phyloP scores from a whole-genome alignment of 2,888 invertebrate genomes.

The Tenodera sinensis region DNA sequence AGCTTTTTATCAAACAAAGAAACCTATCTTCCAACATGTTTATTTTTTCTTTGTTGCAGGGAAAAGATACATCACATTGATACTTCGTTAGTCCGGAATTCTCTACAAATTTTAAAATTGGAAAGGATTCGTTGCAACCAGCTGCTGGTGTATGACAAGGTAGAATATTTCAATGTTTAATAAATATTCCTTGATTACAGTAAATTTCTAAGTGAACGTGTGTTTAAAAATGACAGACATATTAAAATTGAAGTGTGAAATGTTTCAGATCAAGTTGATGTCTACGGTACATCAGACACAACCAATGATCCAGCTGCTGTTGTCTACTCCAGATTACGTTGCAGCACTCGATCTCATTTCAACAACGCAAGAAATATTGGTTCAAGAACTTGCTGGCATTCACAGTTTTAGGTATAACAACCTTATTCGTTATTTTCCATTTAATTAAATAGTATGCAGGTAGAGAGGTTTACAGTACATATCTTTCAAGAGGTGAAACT shows the following conservation, averaged over 20 bases:
- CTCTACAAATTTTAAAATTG: slow-evolving; percentile 65
- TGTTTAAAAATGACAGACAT: too few species aligned
- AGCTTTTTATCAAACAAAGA: too few species aligned
- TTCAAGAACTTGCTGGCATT: slow-evolving; percentile 85
- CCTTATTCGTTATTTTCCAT: neutral
- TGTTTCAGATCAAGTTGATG: slow-evolving; percentile 72
- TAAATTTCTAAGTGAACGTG: too few species aligned
- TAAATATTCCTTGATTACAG: too few species aligned
- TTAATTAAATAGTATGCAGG: too few species aligned
- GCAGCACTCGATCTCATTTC: slow-evolving; percentile 95
- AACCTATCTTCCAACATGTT: neutral
- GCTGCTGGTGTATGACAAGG: slow-evolving; percentile 40
- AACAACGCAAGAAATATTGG: slow-evolving; percentile 91
- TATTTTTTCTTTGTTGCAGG: slow-evolving; percentile 39
- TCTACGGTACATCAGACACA: slow-evolving; percentile 96
- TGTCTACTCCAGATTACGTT: slow-evolving; percentile 95
- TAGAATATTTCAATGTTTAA: slow-evolving; percentile 24
- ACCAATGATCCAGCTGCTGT: slow-evolving; percentile 89
- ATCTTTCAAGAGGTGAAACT: neutral
- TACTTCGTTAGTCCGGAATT: slow-evolving; percentile 71
- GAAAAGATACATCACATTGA: slow-evolving; percentile 75
- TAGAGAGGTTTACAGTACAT: too few species aligned
- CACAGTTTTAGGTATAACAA: slow-evolving; percentile 74
- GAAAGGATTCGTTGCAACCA: slow-evolving; percentile 40
- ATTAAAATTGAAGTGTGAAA: neutral